These are phyloP conservation scores for Margarornis squamiger DNA, from an alignment of 2,797 vertebrate genomes.

Conservation along the genomic window DNA sequence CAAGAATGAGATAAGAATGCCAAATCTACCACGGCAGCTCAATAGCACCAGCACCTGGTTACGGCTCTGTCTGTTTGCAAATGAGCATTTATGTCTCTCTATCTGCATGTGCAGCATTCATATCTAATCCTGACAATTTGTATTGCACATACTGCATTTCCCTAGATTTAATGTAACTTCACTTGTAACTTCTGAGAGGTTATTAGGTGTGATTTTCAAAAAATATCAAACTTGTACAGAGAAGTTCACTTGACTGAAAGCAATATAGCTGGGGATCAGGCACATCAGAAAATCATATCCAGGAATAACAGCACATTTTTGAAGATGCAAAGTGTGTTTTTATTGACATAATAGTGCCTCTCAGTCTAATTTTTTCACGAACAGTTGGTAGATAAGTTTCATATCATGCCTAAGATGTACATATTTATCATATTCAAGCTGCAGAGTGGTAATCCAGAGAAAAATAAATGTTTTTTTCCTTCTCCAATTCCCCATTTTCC, in stretches of 20 bases:
- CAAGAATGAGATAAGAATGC: background rate
- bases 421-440: background rate
- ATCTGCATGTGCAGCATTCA: background rate
- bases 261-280: background rate
- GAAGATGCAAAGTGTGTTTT: background rate
- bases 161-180: background rate
- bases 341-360: background rate
- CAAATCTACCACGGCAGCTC: constrained; percentile 2
- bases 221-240: background rate
- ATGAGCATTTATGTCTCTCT: background rate
- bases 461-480: background rate
- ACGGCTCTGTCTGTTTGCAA: background rate
- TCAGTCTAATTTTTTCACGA: background rate
- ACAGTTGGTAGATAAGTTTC: background rate
- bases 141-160: background rate
- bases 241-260: background rate
- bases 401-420: background rate
- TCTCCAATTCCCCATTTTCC: background rate
- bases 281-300: background rate
- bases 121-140: background rate
- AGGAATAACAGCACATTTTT: background rate
- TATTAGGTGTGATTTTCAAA: constrained; percentile 7
- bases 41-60: background rate
- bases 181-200: background rate
- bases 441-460: background rate